Base-by-base conservation (phyloP, 1,140 invertebrate species). In the Carposina sasakii region DNA sequence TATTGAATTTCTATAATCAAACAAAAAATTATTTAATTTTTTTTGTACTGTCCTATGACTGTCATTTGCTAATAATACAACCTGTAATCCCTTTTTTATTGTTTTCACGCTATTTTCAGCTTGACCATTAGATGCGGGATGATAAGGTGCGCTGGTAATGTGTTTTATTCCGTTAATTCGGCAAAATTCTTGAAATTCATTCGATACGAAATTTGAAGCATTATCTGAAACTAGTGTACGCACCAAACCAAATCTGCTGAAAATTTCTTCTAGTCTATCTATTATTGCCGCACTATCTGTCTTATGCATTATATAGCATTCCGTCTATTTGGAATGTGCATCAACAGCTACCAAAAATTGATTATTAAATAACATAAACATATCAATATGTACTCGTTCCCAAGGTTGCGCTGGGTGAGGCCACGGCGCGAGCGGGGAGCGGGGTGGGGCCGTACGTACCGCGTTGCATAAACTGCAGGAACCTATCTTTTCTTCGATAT, bases 401-500 rank as follows among this genome's bases (percentile, higher is more conserved):
- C 46, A 48, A 6, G 24, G 24, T 16, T 15, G 33, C 10, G 46
- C 34, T 17, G 34, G 34, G 21, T 37, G 39, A 2, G 46, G 46
- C 44, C 44, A 46, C 21, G 46, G 33, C 13, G 16, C 46, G 10
- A 36, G 31, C 16, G 46, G 33, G 6, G 12, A 4, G 21, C 24
- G 20, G 10, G 46, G 21, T 15, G 33, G 46, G 13, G 16, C 12
- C 20, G 6, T 24, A 2, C 33, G 19, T 16, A 39, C 2, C 26
- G 33, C 20, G 3, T 9, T 36, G 19, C 33, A 37, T 4, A 16
- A 13, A 33, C 33, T 20, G 12, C 24, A 26, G 5, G 20, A 24
- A 23, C 33, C 30, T 8, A 24, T 48, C 26, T 24, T 17, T 19
- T 48, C 2, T 37, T 69, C 61, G 15, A 69, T 60, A 0, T 70